Evolutionary conservation across 1,140 invertebrate species (phyloP), one percentile per base, ranked within the genome.

Genomic region (Tachypleus tridentatus): DNA sequence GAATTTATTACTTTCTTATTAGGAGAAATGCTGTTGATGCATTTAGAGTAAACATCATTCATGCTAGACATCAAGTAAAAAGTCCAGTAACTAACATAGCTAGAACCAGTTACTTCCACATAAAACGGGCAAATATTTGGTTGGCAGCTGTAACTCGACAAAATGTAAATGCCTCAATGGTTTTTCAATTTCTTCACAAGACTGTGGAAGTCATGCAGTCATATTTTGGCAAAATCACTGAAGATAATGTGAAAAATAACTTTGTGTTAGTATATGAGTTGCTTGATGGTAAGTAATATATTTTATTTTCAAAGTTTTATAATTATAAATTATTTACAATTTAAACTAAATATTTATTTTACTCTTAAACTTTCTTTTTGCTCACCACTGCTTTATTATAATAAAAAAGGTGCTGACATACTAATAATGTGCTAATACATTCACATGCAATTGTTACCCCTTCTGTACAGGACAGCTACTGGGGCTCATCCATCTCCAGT

Each of bases 181-280:
- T 98, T 49, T 99, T 99, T 78, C 95, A 98, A 79, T 98, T 98
- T 77, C 80, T 99, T 51, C 83, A 97, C 10, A 97, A 97, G 79
- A 95, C 98, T 74, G 93, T 95, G 70, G 93, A 97, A 76, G 93
- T 98, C 60, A 98, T 98, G 95, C 93, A 97, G 74, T 95, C 93
- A 1, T 98, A 98, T 76, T 98, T 99, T 80, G 95, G 95, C 62
- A 98, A 98, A 80, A 93, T 98, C 64, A 97, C 93, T 0, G 96
- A 98, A 76, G 97, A 99, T 77, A 98, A 98, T 76, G 96, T 98
- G 74, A 98, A 98, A 78, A 98, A 98, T 75, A 99, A 98, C 78
- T 99, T 99, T 83, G 96, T 98, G 52, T 82, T 99, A 1, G 98
- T 98, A 72, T 98, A 99, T 79, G 96, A 99, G 80, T 79, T 98